Percentiles rank a stretch among this genome's conserved stretches.
Conservation (phyloP, 2,797 vertebrate species). For the Megalops cyprinoides region DNA sequence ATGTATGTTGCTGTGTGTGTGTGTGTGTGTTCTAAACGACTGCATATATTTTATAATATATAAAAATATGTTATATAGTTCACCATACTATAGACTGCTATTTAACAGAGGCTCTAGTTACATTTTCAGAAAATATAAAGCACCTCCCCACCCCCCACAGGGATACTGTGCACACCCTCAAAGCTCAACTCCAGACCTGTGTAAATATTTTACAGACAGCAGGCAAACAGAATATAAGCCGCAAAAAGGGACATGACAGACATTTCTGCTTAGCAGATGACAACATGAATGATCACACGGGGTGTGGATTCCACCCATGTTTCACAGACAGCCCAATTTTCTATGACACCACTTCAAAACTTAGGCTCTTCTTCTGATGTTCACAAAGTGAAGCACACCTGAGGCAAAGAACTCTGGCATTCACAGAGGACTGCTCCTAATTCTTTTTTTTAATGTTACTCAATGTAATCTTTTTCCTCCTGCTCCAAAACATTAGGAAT, state of each 20-base stretch:
- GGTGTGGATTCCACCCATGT: conserved; percentile 33
- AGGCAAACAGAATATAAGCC: not conserved
- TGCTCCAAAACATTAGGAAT: not conserved
- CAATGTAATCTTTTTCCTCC: not conserved
- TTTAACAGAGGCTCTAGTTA: too few relatives aligned
- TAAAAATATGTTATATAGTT: too few relatives aligned
- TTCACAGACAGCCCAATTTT: conserved; percentile 49
- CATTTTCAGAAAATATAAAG: too few relatives aligned
- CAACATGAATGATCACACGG: not conserved
- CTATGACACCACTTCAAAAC: conserved; percentile 52
- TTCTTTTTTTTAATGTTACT: conserved; percentile 26
- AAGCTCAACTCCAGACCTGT: not conserved
- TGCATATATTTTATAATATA: too few relatives aligned
- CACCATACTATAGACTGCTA: too few relatives aligned
- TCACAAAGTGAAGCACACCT: conserved; percentile 34
- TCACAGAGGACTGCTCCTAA: conserved; percentile 27
- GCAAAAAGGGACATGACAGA: not conserved
- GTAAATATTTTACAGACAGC: not conserved
- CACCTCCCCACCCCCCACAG: too few relatives aligned
- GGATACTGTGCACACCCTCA: too few relatives aligned
- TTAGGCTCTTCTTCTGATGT: conserved; percentile 41
- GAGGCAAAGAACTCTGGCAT: conserved; percentile 34
- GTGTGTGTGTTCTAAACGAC: too few relatives aligned
- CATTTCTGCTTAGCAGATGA: not conserved
- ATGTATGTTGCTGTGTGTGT: too few relatives aligned